Conservation (phyloP, 2,888 invertebrate species). For the Apocheima hispidaria region DNA sequence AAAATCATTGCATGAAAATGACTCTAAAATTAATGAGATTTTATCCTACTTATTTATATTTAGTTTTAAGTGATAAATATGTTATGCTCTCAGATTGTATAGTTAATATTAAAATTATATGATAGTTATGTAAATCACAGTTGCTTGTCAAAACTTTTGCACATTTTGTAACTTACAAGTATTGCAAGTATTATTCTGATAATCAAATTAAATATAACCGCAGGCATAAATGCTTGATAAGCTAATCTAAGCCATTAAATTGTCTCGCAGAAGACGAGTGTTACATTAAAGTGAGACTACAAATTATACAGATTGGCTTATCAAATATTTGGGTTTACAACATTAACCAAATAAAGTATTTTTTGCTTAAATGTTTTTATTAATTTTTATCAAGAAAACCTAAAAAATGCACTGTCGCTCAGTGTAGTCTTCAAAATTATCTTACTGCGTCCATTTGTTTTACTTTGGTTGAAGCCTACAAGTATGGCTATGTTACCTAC, state of each 20-base stretch:
- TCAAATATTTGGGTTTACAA: no score
- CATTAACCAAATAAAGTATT: conserved; percentile 33
- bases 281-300: no score
- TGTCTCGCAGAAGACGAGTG: no score
- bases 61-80: conserved; percentile 45
- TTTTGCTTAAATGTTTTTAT: conserved; percentile 17
- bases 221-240: no score
- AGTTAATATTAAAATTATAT: conserved; percentile 30
- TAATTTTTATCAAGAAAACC: neutral
- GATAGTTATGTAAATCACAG: conserved; percentile 28
- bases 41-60: conserved; percentile 43
- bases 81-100: conserved; percentile 41
- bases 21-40: conserved; percentile 41
- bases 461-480: no score
- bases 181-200: conserved; percentile 16
- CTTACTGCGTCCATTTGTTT: no score
- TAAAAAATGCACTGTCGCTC: no score
- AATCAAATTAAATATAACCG: conserved; percentile 1
- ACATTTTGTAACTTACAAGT: conserved; percentile 41
- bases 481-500: no score
- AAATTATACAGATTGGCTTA: no score
- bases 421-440: no score
- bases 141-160: conserved; percentile 48
- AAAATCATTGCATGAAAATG: no score
- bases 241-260: no score